Evolutionary conservation across 2,888 invertebrate species (phyloP).

Genomic region (Halocaridina rubra): DNA sequence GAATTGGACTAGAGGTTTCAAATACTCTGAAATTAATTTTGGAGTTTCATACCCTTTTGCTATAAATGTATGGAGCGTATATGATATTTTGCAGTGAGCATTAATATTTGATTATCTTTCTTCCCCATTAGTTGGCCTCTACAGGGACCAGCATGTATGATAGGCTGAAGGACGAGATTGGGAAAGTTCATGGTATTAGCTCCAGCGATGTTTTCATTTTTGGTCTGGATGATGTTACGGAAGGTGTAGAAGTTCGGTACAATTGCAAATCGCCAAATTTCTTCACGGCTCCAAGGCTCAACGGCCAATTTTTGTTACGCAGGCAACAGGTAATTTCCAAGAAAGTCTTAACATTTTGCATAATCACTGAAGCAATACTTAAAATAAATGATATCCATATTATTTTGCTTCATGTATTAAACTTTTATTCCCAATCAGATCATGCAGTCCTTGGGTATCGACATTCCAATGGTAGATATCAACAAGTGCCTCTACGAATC

Average conservation of each 20-base stretch:
- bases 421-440: constrained; percentile 25
- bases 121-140: not conserved
- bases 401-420: too few species aligned
- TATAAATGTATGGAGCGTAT: not conserved
- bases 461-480: constrained; percentile 50
- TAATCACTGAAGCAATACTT: too few species aligned
- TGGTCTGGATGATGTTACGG: constrained; percentile 35
- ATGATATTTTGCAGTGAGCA: too few species aligned
- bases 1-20: not conserved
- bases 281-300: constrained; percentile 53
- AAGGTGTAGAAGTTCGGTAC: constrained; percentile 49
- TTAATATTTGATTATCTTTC: too few species aligned
- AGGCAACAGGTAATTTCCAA: constrained; percentile 17
- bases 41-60: not conserved
- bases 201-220: constrained; percentile 58
- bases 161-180: constrained; percentile 24
- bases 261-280: constrained; percentile 53
- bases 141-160: constrained; percentile 48
- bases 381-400: too few species aligned
- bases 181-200: constrained; percentile 19
- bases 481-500: constrained; percentile 58
- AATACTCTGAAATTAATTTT: not conserved
- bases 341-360: too few species aligned
- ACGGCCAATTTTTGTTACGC: constrained; percentile 38
- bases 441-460: constrained; percentile 23